Base-by-base conservation (phyloP, 2,113 vertebrate genomes). In the Gallinago paraguaiae region DNA sequence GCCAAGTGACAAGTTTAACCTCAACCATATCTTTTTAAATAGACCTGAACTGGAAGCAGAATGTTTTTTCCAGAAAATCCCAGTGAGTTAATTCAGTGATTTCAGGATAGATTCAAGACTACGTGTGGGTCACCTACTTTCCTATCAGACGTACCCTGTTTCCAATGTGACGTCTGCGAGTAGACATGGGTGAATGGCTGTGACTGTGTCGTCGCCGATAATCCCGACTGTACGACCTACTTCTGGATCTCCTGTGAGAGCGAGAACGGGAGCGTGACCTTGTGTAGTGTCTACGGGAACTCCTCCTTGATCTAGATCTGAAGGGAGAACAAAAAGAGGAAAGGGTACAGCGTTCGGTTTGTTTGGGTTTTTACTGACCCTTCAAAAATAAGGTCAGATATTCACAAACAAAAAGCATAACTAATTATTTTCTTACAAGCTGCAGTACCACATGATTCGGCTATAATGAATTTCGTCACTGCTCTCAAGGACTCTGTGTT, bases 181-280 rank as follows among this genome's bases (percentile, higher is more conserved):
- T 99, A 94, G 99, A 99, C 99, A 99, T 99, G 74, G 99, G 99
- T 37, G 99, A 99, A 75, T 98, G 99, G 96, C 99, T 99, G 91
- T 99, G 99, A 86, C 99, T 99, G 70, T 98, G 99, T 13, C 98
- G 98, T 1, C 98, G 98, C 6, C 98, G 98, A 95, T 99, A 99
- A 80, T 99, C 99, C 88, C 99, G 98, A 74, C 99, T 99, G 96
- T 99, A 98, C 17, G 99, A 99, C 67, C 99, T 96, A 65, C 99
- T 99, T 54, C 98, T 97, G 59, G 99, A 99, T 33, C 98, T 98
- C 41, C 98, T 98, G 59, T 98, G 98, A 10, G 99, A 99, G 77
- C 98, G 98, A 5, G 99, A 99, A 6, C 98, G 98, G 39, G 99
- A 99, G 11, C 98, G 98, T 4, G 98, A 99, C 11, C 98, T 97